These are phyloP conservation scores for Ophion ventricosus DNA, from an alignment of 2,888 invertebrate species.

Conservation along the genomic window DNA sequence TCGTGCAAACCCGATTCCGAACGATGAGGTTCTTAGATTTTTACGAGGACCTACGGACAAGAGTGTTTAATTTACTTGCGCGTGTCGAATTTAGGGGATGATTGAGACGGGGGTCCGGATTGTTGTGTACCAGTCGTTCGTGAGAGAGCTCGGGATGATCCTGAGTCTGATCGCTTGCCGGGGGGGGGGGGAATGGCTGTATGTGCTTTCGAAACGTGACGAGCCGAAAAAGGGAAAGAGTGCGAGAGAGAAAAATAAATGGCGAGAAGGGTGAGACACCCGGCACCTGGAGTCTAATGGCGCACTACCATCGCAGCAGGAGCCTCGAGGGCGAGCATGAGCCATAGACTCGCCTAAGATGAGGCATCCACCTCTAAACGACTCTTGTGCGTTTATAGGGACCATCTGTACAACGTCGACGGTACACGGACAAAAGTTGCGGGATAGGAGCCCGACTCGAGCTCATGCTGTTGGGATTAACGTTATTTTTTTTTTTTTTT, in stretches of 20 bases:
- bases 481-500: constrained; percentile 66
- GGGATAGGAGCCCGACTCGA: constrained; percentile 52
- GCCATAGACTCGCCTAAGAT: constrained; percentile 50
- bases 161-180: constrained; percentile 73
- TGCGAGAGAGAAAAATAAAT: constrained; percentile 59
- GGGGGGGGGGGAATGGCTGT: constrained; percentile 60
- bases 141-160: constrained; percentile 71
- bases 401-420: constrained; percentile 73
- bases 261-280: constrained; percentile 74
- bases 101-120: constrained; percentile 22
- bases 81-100: constrained; percentile 38
- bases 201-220: constrained; percentile 18
- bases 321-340: constrained; percentile 17
- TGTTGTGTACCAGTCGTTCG: constrained; percentile 39
- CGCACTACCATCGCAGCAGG: constrained; percentile 55
- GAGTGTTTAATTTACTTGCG: constrained; percentile 54
- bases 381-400: constrained; percentile 70
- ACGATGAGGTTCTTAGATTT: background rate
- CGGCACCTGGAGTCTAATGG: constrained; percentile 81
- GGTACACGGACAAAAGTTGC: constrained; percentile 68
- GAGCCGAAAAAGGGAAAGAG: constrained; percentile 9
- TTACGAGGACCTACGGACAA: background rate
- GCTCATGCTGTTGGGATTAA: constrained; percentile 48
- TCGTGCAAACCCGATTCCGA: background rate
- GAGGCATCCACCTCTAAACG: constrained; percentile 71